Evolutionary conservation across 2,888 invertebrate species (phyloP).

Genomic region (Campaea margaritaria): DNA sequence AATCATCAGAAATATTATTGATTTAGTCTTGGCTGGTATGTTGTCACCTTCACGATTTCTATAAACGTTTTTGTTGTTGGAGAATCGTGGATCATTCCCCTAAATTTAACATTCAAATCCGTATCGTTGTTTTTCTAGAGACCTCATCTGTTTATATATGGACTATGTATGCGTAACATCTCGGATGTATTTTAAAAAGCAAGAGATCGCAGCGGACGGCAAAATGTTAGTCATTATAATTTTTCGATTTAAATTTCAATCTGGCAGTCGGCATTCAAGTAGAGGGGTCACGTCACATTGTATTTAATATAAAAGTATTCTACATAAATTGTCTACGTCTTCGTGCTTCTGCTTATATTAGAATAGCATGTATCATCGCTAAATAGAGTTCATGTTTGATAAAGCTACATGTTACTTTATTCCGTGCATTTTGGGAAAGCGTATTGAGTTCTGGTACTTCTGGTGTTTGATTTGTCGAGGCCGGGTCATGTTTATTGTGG

Average conservation of each 20-base stretch:
- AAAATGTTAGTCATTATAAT: conserved; percentile 78
- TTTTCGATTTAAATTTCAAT: conserved; percentile 79
- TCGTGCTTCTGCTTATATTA: conserved; percentile 40
- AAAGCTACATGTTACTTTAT: conserved; percentile 38
- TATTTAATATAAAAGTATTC: conserved; percentile 70
- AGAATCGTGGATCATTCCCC: conserved; percentile 71
- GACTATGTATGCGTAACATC: conserved; percentile 58
- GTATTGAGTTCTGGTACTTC: conserved; percentile 31
- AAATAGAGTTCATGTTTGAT: conserved; percentile 48
- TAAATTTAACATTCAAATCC: conserved; percentile 77
- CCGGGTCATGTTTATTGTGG: conserved; percentile 48
- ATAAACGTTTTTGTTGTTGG: conserved; percentile 67
- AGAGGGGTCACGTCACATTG: conserved; percentile 81
- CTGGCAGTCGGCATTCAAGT: conserved; percentile 65
- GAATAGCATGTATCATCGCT: conserved; percentile 24
- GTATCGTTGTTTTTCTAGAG: conserved; percentile 74
- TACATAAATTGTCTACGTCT: conserved; percentile 66
- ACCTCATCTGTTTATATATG: conserved; percentile 77
- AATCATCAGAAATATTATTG: neutral
- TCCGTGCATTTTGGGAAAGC: conserved; percentile 30
- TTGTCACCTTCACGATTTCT: conserved; percentile 45
- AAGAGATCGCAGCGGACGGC: conserved; percentile 75
- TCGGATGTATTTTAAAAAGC: conserved; percentile 61
- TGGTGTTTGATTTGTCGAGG: conserved; percentile 49
- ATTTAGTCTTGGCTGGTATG: conserved; percentile 36